Percentiles rank a stretch among this genome's conserved stretches.
Evolutionary conservation across 1,140 invertebrate genomes (phyloP).

Genomic region (Aporrectodea caliginosa): DNA sequence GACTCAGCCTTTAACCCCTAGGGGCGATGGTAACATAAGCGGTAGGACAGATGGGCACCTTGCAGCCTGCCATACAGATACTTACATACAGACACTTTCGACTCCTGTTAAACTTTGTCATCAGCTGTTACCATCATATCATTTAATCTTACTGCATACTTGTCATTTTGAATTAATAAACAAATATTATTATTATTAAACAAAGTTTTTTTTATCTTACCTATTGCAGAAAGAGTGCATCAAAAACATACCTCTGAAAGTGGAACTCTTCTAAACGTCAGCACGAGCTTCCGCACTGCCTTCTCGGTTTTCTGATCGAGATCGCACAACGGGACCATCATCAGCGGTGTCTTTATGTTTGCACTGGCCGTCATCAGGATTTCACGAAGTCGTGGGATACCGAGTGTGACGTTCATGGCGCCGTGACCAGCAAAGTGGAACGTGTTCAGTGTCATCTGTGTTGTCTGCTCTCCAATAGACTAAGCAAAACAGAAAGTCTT

Average conservation of each 20-base stretch:
- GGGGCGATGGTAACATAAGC: too few species aligned
- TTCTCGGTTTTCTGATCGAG: conserved; percentile 26
- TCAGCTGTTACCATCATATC: too few species aligned
- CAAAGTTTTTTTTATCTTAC: too few species aligned
- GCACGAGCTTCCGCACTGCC: conserved; percentile 39
- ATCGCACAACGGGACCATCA: conserved; percentile 79
- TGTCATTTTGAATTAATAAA: too few species aligned
- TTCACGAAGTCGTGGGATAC: conserved; percentile 89
- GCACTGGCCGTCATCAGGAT: conserved; percentile 92
- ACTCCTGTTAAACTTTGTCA: too few species aligned
- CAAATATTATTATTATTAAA: too few species aligned
- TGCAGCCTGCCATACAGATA: too few species aligned
- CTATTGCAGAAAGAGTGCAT: too few species aligned
- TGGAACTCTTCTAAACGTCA: conserved; percentile 69
- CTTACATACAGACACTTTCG: too few species aligned
- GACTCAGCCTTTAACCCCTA: too few species aligned
- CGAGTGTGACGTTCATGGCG: conserved; percentile 99
- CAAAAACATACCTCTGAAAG: conserved; percentile 74
- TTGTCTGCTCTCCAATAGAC: conserved; percentile 97
- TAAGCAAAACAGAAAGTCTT: conserved; percentile 41
- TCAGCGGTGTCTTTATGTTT: conserved; percentile 89
- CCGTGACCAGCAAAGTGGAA: conserved; percentile 99
- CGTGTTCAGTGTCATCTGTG: conserved; percentile 99
- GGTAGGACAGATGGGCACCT: too few species aligned
- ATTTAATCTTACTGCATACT: too few species aligned